Evolutionary conservation across 2,888 invertebrate genomes (phyloP).

Genomic region (Aleiodes alternator): DNA sequence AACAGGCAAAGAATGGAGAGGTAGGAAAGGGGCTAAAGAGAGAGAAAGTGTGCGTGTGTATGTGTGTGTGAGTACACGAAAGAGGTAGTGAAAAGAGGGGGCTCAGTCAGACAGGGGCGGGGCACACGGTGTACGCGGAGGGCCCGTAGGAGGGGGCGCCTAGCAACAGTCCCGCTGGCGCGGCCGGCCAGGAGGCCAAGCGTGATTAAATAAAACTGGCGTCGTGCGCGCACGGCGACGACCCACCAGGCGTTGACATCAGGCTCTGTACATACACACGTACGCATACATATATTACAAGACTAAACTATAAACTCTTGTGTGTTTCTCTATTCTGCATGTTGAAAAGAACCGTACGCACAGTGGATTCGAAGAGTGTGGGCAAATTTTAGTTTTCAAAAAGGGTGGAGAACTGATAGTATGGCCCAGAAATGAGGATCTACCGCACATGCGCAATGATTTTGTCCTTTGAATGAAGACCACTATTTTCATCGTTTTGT

Average conservation of each 20-base stretch:
- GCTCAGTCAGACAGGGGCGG: conserved; percentile 65
- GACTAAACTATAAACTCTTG: conserved; percentile 10
- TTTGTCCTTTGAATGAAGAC: not conserved
- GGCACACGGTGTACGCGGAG: conserved; percentile 60
- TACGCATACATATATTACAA: conserved; percentile 41
- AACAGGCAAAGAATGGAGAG: conserved; percentile 28
- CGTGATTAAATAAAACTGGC: conserved; percentile 73
- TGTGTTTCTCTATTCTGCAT: not conserved
- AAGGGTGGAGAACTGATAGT: not conserved
- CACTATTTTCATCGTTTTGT: not conserved
- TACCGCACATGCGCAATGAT: not conserved
- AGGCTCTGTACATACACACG: conserved; percentile 40
- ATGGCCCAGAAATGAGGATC: conserved; percentile 9
- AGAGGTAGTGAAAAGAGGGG: conserved; percentile 40
- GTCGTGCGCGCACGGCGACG: conserved; percentile 51
- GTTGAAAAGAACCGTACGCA: conserved; percentile 6
- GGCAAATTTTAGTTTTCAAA: not conserved
- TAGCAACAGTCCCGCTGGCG: conserved; percentile 70
- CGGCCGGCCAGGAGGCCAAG: conserved; percentile 57
- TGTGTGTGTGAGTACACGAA: not conserved
- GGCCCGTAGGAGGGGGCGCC: conserved; percentile 70
- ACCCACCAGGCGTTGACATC: conserved; percentile 69
- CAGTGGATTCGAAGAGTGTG: not conserved
- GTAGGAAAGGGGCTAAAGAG: conserved; percentile 33
- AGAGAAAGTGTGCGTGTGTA: not conserved